Conservation (phyloP, 2,888 invertebrate species). For the Heteropelma amictum region DNA sequence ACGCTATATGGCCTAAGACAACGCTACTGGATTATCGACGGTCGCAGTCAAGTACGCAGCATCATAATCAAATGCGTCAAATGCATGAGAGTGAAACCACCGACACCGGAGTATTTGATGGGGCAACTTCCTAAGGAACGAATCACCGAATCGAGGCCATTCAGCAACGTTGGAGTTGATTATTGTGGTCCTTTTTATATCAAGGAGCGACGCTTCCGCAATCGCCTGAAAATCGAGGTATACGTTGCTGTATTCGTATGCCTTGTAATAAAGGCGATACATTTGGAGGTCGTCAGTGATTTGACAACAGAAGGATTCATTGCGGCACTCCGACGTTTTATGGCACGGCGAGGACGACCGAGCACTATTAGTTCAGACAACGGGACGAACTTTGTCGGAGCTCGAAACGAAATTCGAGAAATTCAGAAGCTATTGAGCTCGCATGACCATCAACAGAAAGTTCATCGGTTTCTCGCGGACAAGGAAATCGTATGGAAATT, state of each 20-base stretch:
- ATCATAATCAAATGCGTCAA: conserved; percentile 51
- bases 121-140: conserved; percentile 62
- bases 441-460: no score
- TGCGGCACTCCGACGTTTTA: conserved; percentile 57
- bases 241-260: conserved; percentile 63
- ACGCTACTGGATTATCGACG: conserved; percentile 37
- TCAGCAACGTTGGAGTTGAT: conserved; percentile 62
- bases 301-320: conserved; percentile 59
- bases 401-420: conserved; percentile 46
- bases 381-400: conserved; percentile 61
- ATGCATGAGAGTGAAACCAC: conserved; percentile 54
- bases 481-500: conserved; percentile 29
- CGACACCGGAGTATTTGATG: conserved; percentile 57
- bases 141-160: conserved; percentile 59
- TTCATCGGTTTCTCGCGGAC: no score
- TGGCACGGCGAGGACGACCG: conserved; percentile 54
- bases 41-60: conserved; percentile 9
- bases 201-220: conserved; percentile 50
- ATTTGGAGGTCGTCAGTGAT: conserved; percentile 61
- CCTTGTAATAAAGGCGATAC: conserved; percentile 63
- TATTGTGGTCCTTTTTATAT: conserved; percentile 63
- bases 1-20: conserved; percentile 23
- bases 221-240: conserved; percentile 49
- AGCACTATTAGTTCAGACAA: conserved; percentile 60
- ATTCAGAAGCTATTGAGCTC: not conserved